Evolutionary conservation across 1,140 invertebrate genomes (phyloP).

Genomic region (Ceratina calcarata): DNA sequence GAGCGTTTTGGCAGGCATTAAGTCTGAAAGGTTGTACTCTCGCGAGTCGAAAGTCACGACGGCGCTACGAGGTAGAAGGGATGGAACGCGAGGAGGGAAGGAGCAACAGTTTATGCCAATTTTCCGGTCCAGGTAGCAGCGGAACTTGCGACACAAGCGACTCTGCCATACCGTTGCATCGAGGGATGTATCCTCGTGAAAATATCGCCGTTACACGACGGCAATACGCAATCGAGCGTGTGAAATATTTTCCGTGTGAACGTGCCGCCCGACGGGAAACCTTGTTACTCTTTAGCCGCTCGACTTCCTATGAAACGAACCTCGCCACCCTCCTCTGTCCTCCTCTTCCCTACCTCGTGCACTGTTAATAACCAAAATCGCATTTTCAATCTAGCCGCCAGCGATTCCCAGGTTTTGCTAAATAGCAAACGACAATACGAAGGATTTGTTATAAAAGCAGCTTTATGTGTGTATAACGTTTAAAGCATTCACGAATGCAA

Average conservation of each 20-base stretch:
- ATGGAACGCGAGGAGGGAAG: slow-evolving; percentile 5
- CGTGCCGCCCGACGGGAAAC: not conserved
- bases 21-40: slow-evolving; percentile 18
- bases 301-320: not conserved
- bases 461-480: too few species aligned
- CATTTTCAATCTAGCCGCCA: not conserved
- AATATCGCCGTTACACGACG: slow-evolving; percentile 51
- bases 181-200: slow-evolving; percentile 21
- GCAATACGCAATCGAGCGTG: slow-evolving; percentile 43
- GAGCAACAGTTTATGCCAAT: slow-evolving; percentile 54
- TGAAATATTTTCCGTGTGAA: slow-evolving; percentile 38
- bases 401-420: too few species aligned
- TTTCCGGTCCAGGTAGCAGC: slow-evolving; percentile 29
- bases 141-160: not conserved
- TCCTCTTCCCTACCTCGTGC: not conserved
- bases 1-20: not conserved
- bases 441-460: not conserved
- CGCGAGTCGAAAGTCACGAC: not conserved
- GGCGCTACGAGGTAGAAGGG: not conserved
- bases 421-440: not conserved
- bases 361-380: slow-evolving; percentile 20
- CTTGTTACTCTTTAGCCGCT: slow-evolving; percentile 14
- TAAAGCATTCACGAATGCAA: too few species aligned
- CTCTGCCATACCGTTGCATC: not conserved
- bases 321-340: too few species aligned